Evolutionary conservation across 2,888 invertebrate genomes (phyloP), one percentile per base, ranked within the genome.

Genomic region (Imbricaverruca yamaguchii): DNA sequence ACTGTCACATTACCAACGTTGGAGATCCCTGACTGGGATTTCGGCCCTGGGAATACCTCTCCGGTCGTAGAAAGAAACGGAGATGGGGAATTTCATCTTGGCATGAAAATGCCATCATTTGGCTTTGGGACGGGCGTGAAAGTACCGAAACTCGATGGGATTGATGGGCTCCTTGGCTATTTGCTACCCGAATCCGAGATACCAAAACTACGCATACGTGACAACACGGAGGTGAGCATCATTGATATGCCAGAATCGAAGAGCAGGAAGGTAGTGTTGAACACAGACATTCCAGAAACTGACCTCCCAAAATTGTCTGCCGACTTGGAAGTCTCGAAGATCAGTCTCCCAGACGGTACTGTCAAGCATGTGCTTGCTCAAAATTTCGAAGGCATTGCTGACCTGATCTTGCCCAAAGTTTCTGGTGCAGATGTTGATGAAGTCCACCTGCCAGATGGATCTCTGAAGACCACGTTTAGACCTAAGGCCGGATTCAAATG

Each of bases 71-170:
- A 67, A 25, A 12, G 25, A 25, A 74, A 74, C 21, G 74, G 55
- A 8, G 56, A 56, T 78, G 56, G 23, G n/a, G 78, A 78, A 2
- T 78, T 78, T 56, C 9, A n/a, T 13, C n/a, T 78, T 23, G 55
- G 56, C 18, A 56, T 78, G n/a, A 56, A 78, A 56, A 78, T 78
- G 78, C 78, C 78, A 12, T 56, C 21, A 11, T 67, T 67, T 67
- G 23, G n/a, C 65, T 67, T 67, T 7, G 65, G 65, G n/a, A 67
- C 11, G 65, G 65, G 23, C 9, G 65, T n/a, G 21, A 21, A 67
- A 9, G 10, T n/a, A 1, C 65, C 65, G 10, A 67, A 67, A 11
- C 18, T 67, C n/a, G 65, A 23, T 67, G 65, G 23, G 10, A 10
- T 67, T 21, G n/a, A 67, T 21, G 53, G 74, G 9, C 53, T 74